Evolutionary conservation across 92 coral and sea anemone genomes (phyloP).

Genomic region (Parazoanthus swiftii): DNA sequence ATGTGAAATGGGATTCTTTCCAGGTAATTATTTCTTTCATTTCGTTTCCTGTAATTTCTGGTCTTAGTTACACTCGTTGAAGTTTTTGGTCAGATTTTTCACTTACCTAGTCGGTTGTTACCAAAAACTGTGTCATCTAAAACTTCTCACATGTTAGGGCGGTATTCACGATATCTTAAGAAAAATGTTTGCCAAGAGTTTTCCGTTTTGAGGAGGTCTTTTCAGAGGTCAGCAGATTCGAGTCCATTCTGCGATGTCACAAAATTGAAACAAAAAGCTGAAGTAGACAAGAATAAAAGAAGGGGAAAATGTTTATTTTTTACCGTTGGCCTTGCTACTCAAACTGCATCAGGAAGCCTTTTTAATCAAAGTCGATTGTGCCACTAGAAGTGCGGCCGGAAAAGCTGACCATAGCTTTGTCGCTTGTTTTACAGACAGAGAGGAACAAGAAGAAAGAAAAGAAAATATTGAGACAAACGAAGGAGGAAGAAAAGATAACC

Average conservation of each 20-base stretch:
- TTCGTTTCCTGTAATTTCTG: neutral
- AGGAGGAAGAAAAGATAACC: neutral
- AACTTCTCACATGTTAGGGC: neutral
- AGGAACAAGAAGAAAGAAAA: conserved; percentile 59
- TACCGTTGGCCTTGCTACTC: neutral
- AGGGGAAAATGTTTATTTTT: neutral
- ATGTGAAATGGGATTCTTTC: conserved; percentile 2
- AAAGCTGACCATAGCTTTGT: conserved; percentile 26
- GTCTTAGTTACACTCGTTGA: conserved; percentile 5
- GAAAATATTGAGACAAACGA: conserved; percentile 50
- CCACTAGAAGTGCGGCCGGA: conserved; percentile 34
- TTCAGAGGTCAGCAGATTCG: neutral
- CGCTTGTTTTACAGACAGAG: conserved; percentile 57
- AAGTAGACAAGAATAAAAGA: neutral
- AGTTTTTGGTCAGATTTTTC: neutral
- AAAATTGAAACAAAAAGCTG: neutral
- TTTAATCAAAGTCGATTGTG: conserved; percentile 23
- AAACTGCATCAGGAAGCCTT: conserved; percentile 7
- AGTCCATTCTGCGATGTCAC: neutral
- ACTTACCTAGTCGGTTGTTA: neutral
- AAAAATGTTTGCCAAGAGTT: conserved; percentile 17
- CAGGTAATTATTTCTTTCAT: neutral
- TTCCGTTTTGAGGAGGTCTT: neutral
- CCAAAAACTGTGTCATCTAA: neutral
- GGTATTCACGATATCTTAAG: conserved; percentile 16